These are phyloP conservation scores for Nomada ferruginata DNA, from an alignment of 2,888 invertebrate species.

Conservation along the genomic window DNA sequence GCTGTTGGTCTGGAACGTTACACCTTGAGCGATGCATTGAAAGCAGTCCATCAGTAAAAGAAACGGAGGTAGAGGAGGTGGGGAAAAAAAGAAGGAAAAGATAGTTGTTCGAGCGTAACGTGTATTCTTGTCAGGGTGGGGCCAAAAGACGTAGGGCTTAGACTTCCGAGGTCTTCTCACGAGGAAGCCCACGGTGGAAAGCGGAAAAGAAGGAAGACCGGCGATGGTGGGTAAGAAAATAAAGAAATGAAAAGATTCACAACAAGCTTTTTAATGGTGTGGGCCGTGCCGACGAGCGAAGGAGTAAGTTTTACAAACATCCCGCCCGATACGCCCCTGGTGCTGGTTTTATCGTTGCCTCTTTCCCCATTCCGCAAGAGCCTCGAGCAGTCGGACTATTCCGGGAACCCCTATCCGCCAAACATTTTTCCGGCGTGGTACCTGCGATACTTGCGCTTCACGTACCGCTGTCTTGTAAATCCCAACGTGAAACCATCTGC, in stretches of 20 bases:
- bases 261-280: slow-evolving; percentile 67
- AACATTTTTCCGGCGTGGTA: slow-evolving; percentile 50
- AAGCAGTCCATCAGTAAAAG: slow-evolving; percentile 24
- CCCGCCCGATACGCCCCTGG: slow-evolving; percentile 61
- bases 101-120: slow-evolving; percentile 78
- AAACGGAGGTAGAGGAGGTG: slow-evolving; percentile 16
- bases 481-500: slow-evolving; percentile 63
- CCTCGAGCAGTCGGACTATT: slow-evolving; percentile 26
- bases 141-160: slow-evolving; percentile 67
- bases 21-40: slow-evolving; percentile 39
- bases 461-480: slow-evolving; percentile 66
- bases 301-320: slow-evolving; percentile 75
- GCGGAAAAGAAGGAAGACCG: not conserved
- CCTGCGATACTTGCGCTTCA: slow-evolving; percentile 56
- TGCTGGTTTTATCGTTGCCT: slow-evolving; percentile 70
- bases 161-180: slow-evolving; percentile 54
- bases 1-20: slow-evolving; percentile 51
- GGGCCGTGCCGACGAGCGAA: slow-evolving; percentile 66
- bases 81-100: slow-evolving; percentile 34
- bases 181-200: slow-evolving; percentile 15
- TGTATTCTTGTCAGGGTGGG: slow-evolving; percentile 76
- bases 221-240: not conserved
- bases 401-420: slow-evolving; percentile 50
- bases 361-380: slow-evolving; percentile 10
- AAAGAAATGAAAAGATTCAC: slow-evolving; percentile 43